Conservation (phyloP, 1,140 invertebrate genomes). For the Calycopis cecrops region DNA sequence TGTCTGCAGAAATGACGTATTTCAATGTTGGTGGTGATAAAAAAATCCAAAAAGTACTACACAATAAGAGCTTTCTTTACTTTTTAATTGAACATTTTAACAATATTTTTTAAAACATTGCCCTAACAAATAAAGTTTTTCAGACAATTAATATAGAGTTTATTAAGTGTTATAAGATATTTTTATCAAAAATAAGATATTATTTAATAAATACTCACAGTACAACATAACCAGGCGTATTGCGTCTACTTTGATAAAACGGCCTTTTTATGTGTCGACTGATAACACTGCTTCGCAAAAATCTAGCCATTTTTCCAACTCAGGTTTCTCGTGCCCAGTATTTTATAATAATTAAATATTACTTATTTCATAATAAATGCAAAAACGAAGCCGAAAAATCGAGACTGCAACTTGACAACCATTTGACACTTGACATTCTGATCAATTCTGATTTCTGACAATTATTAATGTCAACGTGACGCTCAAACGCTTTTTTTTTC, state of each 20-base stretch:
- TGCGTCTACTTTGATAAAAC: constrained; percentile 64
- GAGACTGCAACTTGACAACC: background rate
- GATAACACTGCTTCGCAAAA: constrained; percentile 53
- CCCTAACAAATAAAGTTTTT: too few species aligned
- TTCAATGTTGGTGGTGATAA: too few species aligned
- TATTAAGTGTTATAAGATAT: background rate
- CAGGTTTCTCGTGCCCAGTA: background rate
- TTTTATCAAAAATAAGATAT: constrained; percentile 12
- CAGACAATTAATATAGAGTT: background rate
- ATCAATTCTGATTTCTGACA: background rate
- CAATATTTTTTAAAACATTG: background rate
- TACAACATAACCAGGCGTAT: constrained; percentile 56
- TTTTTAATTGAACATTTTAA: too few species aligned
- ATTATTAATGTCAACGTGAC: background rate
- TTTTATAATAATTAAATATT: constrained; percentile 21
- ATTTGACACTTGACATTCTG: constrained; percentile 7
- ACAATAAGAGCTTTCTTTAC: too few species aligned
- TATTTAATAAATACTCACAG: constrained; percentile 56
- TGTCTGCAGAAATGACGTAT: too few species aligned
- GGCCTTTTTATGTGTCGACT: constrained; percentile 52
- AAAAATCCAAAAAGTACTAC: too few species aligned
- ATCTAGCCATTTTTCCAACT: constrained; percentile 16
- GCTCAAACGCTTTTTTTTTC: background rate
- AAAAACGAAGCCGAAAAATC: background rate
- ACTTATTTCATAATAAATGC: constrained; percentile 37